A percentile compares a stretch with the other conserved stretches of the same genome.
Conservation (phyloP, 2,888 invertebrate genomes). For the Autographa gamma region DNA sequence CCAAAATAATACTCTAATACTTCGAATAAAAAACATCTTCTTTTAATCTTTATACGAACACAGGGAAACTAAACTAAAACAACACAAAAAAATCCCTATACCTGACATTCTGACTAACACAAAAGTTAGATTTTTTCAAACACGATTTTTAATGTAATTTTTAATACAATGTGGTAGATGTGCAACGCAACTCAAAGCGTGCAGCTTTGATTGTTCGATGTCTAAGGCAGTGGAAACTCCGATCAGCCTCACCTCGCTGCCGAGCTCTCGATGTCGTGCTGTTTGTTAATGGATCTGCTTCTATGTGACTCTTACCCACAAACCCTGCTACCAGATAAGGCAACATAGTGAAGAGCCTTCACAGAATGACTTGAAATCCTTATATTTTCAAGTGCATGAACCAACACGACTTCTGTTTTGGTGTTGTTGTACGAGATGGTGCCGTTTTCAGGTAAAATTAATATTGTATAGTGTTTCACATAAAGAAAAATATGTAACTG, state of each 20-base stretch:
- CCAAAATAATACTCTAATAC: too few relatives aligned
- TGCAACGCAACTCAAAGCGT: slow-evolving; percentile 81
- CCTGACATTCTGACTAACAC: too few relatives aligned
- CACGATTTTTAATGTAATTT: background rate
- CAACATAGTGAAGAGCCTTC: slow-evolving; percentile 46
- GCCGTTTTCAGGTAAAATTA: slow-evolving; percentile 69
- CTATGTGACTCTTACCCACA: slow-evolving; percentile 77
- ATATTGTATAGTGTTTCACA: background rate
- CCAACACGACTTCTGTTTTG: slow-evolving; percentile 67
- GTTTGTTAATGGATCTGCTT: slow-evolving; percentile 85
- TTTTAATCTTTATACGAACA: too few relatives aligned
- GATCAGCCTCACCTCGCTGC: slow-evolving; percentile 78
- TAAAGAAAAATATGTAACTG: slow-evolving; percentile 50
- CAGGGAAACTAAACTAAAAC: too few relatives aligned
- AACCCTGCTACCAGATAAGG: slow-evolving; percentile 68
- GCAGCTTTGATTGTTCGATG: slow-evolving; percentile 87
- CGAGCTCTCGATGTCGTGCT: slow-evolving; percentile 86
- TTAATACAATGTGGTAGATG: slow-evolving; percentile 63
- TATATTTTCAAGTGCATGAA: slow-evolving; percentile 75
- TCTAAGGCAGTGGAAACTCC: slow-evolving; percentile 80
- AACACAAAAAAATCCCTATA: too few relatives aligned
- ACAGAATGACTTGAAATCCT: slow-evolving; percentile 56
- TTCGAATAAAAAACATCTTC: too few relatives aligned
- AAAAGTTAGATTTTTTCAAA: too few relatives aligned
- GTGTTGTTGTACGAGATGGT: slow-evolving; percentile 71